Evolutionary conservation across 1,140 invertebrate species (phyloP).

Genomic region (Eciton burchellii): DNA sequence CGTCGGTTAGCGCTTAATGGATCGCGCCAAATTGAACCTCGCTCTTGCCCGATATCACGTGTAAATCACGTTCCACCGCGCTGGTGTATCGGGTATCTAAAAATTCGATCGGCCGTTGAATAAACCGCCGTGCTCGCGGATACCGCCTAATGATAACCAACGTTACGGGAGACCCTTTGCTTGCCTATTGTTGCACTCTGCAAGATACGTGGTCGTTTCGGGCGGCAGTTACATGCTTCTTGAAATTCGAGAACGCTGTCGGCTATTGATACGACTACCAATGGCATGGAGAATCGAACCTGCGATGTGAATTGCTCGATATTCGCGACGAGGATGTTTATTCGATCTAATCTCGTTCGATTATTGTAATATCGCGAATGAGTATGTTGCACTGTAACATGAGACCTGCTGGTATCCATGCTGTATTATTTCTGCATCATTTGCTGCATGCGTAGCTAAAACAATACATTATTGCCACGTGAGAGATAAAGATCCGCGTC

Average conservation of each 20-base stretch:
- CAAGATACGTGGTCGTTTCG: slow-evolving; percentile 48
- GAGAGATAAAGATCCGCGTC: not conserved
- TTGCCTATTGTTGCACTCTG: slow-evolving; percentile 64
- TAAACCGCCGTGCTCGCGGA: slow-evolving; percentile 78
- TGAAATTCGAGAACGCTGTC: slow-evolving; percentile 54
- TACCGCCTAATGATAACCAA: slow-evolving; percentile 69
- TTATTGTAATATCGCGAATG: slow-evolving; percentile 17
- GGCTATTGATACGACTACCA: slow-evolving; percentile 38
- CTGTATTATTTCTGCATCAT: not conserved
- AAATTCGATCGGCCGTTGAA: slow-evolving; percentile 82
- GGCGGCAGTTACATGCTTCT: slow-evolving; percentile 18
- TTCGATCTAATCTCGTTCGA: slow-evolving; percentile 4
- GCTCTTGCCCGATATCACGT: slow-evolving; percentile 56
- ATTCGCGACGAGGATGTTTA: not conserved
- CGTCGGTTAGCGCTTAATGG: slow-evolving; percentile 62
- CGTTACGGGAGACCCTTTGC: slow-evolving; percentile 69
- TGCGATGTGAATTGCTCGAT: not conserved
- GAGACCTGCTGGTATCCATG: not conserved
- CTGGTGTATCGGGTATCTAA: slow-evolving; percentile 74
- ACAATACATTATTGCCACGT: not conserved
- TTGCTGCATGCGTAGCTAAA: not conserved
- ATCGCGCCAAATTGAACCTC: slow-evolving; percentile 78
- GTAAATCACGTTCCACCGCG: slow-evolving; percentile 62
- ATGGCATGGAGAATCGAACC: slow-evolving; percentile 35
- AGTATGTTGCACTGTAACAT: not conserved